Evolutionary conservation across 2,888 invertebrate species (phyloP).

Genomic region (Alloscopus bannaensis): DNA sequence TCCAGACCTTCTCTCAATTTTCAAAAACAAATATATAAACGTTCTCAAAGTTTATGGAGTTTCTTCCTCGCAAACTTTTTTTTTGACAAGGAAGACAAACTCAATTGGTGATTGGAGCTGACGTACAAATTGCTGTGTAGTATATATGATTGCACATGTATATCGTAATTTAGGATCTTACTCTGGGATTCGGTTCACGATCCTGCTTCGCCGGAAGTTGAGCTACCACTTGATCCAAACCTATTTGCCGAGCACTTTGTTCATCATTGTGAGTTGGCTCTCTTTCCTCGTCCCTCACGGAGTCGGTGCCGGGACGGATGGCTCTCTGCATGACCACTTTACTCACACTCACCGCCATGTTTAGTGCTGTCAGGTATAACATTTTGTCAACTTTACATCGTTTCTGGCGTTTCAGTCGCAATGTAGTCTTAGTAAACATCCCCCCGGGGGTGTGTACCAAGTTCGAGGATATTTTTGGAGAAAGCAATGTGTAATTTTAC

Average conservation of each 20-base stretch:
- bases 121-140: too few relatives aligned
- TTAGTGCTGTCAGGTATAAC: slow-evolving; percentile 71
- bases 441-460: too few relatives aligned
- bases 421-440: neutral
- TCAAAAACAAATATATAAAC: too few relatives aligned
- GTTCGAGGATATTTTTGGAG: too few relatives aligned
- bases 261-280: slow-evolving; percentile 73
- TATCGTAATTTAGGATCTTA: slow-evolving; percentile 64
- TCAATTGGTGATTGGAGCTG: neutral
- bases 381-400: neutral
- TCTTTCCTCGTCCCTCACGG: slow-evolving; percentile 71
- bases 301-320: slow-evolving; percentile 71
- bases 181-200: slow-evolving; percentile 72
- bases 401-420: too few relatives aligned
- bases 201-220: slow-evolving; percentile 70
- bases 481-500: too few relatives aligned
- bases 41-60: too few relatives aligned
- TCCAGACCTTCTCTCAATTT: too few relatives aligned
- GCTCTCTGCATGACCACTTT: slow-evolving; percentile 73
- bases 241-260: slow-evolving; percentile 71
- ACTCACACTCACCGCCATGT: slow-evolving; percentile 73
- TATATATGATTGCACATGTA: too few relatives aligned
- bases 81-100: too few relatives aligned
- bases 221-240: slow-evolving; percentile 73
- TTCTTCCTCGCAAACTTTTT: too few relatives aligned